Evolutionary conservation across 2,888 invertebrate species (phyloP).

Genomic region (Metalampra italica): DNA sequence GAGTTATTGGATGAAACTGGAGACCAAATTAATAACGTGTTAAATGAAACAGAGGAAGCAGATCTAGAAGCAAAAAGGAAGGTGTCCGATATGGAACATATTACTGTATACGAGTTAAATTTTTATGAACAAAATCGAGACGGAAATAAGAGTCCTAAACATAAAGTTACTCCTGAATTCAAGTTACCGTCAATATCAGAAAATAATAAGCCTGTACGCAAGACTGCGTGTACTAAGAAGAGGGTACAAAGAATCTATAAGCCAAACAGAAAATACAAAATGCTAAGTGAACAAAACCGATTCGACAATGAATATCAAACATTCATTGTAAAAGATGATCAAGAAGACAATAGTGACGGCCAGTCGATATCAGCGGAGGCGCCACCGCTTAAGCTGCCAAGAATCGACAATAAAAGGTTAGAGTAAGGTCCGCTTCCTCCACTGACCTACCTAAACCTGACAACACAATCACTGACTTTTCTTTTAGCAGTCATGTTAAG

Average conservation of each 20-base stretch:
- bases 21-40: slow-evolving; percentile 23
- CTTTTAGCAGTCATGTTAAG: not conserved
- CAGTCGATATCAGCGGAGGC: slow-evolving; percentile 54
- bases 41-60: slow-evolving; percentile 18
- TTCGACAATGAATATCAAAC: slow-evolving; percentile 48
- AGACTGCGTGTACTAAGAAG: slow-evolving; percentile 38
- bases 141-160: slow-evolving; percentile 10
- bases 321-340: slow-evolving; percentile 48
- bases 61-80: slow-evolving; percentile 30
- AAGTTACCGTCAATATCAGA: slow-evolving; percentile 57
- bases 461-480: not conserved
- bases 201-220: slow-evolving; percentile 46
- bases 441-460: not conserved
- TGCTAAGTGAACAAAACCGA: slow-evolving; percentile 49
- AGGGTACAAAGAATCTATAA: slow-evolving; percentile 45
- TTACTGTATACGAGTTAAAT: slow-evolving; percentile 58
- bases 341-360: slow-evolving; percentile 47
- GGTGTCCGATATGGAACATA: slow-evolving; percentile 62
- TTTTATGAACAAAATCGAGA: slow-evolving; percentile 32
- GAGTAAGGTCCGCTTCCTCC: slow-evolving; percentile 29
- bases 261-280: slow-evolving; percentile 44
- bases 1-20: slow-evolving; percentile 46
- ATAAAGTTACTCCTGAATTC: slow-evolving; percentile 25
- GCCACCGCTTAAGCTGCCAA: slow-evolving; percentile 66
- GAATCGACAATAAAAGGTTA: slow-evolving; percentile 67